A percentile compares a stretch with the other conserved stretches of the same genome.
phyloP scores from a whole-genome alignment of 2,888 invertebrate genomes.

The Diaphora mendica region DNA sequence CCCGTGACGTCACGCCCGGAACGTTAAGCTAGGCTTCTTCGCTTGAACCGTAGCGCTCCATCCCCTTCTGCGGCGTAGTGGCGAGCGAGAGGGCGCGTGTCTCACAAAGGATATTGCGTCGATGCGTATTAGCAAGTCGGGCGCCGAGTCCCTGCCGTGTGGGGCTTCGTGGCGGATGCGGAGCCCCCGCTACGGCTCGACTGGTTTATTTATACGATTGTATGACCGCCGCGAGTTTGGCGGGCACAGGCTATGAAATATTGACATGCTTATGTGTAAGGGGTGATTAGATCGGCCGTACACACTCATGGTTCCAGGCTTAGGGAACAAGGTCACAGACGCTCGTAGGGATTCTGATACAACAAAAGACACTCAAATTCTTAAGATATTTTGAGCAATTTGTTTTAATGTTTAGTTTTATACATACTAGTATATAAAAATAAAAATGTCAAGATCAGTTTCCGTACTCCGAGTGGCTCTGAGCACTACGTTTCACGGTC shows the following conservation, averaged over 20 bases:
- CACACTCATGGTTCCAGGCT: slow-evolving; percentile 1
- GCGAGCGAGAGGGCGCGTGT: slow-evolving; percentile 52
- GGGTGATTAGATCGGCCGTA: slow-evolving; percentile 19
- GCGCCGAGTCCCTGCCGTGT: slow-evolving; percentile 53
- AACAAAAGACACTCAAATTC: not conserved
- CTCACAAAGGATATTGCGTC: slow-evolving; percentile 56
- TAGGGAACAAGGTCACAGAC: not conserved
- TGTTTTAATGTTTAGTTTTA: not conserved
- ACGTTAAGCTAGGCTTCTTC: slow-evolving; percentile 65
- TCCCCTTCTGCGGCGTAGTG: slow-evolving; percentile 46
- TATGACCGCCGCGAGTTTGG: slow-evolving; percentile 32
- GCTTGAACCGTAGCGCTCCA: slow-evolving; percentile 45
- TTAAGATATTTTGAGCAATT: not conserved
- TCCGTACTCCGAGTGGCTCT: not conserved
- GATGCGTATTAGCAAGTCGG: slow-evolving; percentile 48
- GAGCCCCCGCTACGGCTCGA: slow-evolving; percentile 36
- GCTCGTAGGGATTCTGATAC: not conserved
- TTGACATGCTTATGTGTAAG: slow-evolving; percentile 17
- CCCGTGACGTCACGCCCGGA: slow-evolving; percentile 78
- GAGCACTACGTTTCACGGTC: slow-evolving; percentile 5
- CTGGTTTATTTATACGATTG: slow-evolving; percentile 41
- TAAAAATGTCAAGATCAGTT: not conserved
- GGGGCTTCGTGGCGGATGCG: slow-evolving; percentile 57
- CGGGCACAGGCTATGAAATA: slow-evolving; percentile 26
- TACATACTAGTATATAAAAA: not conserved